Evolutionary conservation across 1,140 invertebrate genomes (phyloP), one percentile per base, ranked within the genome.

Genomic region (Leptinotarsa defecta): DNA sequence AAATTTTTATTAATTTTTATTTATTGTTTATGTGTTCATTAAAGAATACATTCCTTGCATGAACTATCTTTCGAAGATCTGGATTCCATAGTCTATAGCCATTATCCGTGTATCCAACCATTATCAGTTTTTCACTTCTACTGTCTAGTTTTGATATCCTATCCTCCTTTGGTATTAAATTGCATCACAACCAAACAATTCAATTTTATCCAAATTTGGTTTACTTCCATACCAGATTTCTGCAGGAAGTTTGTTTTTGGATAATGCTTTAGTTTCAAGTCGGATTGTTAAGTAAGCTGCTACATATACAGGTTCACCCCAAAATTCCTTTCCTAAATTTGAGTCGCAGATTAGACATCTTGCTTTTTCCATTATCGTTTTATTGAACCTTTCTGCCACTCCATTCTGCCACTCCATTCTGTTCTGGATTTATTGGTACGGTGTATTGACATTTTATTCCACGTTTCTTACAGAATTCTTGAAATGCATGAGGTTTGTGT

Each of bases 331-430:
- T 34, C 68, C 43, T 22, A 82, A 48, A 22, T 79, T 72, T 34
- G 80, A 71, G 6, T 81, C 79, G 49, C 77, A 74, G 19, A 87
- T 62, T 68, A 87, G 70, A 15, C 81, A 77, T 77, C 85, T 76
- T 8, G 84, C 82, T 74, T 77, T 81, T 11, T 85, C 79, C 4
- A 81, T 68, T 1, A 87, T 19, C 0, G 81, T 85, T 71, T 85
- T 34, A 71, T 87, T 87, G 5, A 81, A 75, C 27, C 86, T 76
- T 77, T 88, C 86, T 4, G 83, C 78, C n/a, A 80, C 73, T 48
- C 85, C 86, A 81, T 88, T 88, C 73, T 81, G 74, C n/a, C n/a
- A n/a, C n/a, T 48, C 85, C 86, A 81, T 88, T 88, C 73, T 81
- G 74, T 74, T 85, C 76, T 61, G 86, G 83, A 13, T 81, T 76